These are phyloP conservation scores for Vespertilio murinus DNA, from an alignment of 2,797 vertebrate genomes.

Conservation along the genomic window DNA sequence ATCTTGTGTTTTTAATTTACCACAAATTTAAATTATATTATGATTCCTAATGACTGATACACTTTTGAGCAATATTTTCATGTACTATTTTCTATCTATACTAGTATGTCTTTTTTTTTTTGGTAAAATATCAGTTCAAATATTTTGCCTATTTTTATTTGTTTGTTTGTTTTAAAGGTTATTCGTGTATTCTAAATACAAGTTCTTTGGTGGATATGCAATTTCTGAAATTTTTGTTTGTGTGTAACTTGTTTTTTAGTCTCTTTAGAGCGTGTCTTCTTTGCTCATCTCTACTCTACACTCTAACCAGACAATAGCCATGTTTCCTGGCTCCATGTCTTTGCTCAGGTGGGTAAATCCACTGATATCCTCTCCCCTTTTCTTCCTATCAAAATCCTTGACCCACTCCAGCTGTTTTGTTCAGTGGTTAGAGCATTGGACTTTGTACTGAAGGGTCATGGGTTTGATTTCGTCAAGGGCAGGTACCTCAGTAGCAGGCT, in stretches of 20 bases:
- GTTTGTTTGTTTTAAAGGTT: background rate
- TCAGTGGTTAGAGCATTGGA: too few relatives aligned
- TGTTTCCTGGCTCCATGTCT: background rate
- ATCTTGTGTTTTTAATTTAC: background rate
- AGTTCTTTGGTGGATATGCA: background rate
- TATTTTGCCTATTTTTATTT: background rate
- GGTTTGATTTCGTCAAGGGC: too few relatives aligned
- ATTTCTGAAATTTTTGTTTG: background rate
- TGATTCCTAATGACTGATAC: background rate
- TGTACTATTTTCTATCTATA: background rate
- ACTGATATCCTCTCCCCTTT: background rate
- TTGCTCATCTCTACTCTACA: background rate
- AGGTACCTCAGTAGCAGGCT: too few relatives aligned
- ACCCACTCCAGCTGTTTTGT: too few relatives aligned
- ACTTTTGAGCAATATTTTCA: background rate
- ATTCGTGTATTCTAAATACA: background rate
- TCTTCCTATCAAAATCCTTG: background rate
- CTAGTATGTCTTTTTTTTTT: background rate
- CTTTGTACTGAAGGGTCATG: too few relatives aligned
- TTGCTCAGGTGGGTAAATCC: background rate
- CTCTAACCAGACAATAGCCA: background rate
- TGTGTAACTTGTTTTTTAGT: background rate
- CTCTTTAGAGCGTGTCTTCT: background rate
- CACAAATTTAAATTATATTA: background rate
- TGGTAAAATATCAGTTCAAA: background rate